Evolutionary conservation across 2,888 invertebrate species (phyloP), one percentile per base, ranked within the genome.

Genomic region (Teleiodes luculella): DNA sequence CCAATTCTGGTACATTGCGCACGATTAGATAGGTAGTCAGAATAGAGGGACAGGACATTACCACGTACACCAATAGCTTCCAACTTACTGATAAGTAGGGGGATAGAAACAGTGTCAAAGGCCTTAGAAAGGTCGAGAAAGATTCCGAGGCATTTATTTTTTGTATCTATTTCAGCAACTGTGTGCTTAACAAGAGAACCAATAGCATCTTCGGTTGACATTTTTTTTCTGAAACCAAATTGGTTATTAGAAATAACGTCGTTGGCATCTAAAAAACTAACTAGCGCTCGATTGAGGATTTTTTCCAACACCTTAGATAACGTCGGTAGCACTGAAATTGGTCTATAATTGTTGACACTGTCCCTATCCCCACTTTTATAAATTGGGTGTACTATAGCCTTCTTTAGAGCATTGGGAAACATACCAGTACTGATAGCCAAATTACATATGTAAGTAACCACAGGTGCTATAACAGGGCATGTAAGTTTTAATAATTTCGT

Each of bases 221-320:
- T n/a, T 10, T n/a, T n/a, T 10, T 6, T 3, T 36, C 36, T 6
- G 11, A 36, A 36, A 11, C 36, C 36, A n/a, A 10, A 36, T n/a
- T 36, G 36, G n/a, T 36, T 36, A 11, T 3, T n/a, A 10, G 36
- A 6, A 11, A 36, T 36, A 36, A 11, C 3, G 11, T 3, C 3
- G 11, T 36, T 6, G 5, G 5, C 11, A n/a, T 36, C n/a, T 3
- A 36, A n/a, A n/a, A 36, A 41, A 13, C 8, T 18, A 4, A 10
- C 20, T 10, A 56, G 39, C 13, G 41, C 35, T 5, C 20, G 50
- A 18, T 60, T 60, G 0, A 60, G 1, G 3, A 60, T 24, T 11
- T 36, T 54, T 37, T 65, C 61, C 0, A 62, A 24, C 13, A 65
- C 36, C 41, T 63, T 65, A 0, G 63, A 60, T n/a, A n/a, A n/a